Evolutionary conservation across 2,888 invertebrate genomes (phyloP).

Genomic region (Alsophila aescularia): DNA sequence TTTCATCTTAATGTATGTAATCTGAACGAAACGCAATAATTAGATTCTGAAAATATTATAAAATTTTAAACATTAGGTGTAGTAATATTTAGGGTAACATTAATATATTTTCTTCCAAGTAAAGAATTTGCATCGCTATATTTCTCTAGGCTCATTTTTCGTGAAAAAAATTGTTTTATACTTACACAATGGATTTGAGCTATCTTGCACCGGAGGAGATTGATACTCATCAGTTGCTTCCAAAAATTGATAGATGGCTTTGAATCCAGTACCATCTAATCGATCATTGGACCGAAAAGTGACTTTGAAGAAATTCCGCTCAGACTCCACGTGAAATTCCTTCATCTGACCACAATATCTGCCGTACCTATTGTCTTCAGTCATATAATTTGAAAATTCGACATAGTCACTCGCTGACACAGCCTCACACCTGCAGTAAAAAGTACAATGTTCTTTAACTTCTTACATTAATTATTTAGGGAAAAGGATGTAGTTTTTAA

Average conservation of each 20-base stretch:
- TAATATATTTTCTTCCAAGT: too few species aligned
- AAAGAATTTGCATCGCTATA: too few species aligned
- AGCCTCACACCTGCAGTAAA: slow-evolving; percentile 92
- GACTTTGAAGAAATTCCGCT: slow-evolving; percentile 96
- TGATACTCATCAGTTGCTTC: slow-evolving; percentile 86
- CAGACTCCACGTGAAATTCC: slow-evolving; percentile 93
- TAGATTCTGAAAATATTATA: too few species aligned
- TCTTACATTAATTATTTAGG: too few species aligned
- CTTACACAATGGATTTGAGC: slow-evolving; percentile 66
- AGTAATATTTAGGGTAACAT: too few species aligned
- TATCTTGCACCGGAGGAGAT: slow-evolving; percentile 72
- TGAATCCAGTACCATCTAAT: slow-evolving; percentile 97
- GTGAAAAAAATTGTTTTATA: slow-evolving; percentile 24
- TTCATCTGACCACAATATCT: slow-evolving; percentile 94
- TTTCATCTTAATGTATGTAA: too few species aligned
- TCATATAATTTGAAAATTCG: slow-evolving; percentile 97
- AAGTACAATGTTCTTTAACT: background rate
- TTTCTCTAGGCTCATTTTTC: too few species aligned
- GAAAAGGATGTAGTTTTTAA: too few species aligned
- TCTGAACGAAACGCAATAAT: too few species aligned
- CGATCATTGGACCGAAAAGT: slow-evolving; percentile 97
- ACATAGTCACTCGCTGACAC: slow-evolving; percentile 97
- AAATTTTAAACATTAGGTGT: too few species aligned
- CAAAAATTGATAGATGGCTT: slow-evolving; percentile 94
- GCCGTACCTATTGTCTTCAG: slow-evolving; percentile 94